Conservation (phyloP, 2,113 vertebrate species). For the Athene noctua region DNA sequence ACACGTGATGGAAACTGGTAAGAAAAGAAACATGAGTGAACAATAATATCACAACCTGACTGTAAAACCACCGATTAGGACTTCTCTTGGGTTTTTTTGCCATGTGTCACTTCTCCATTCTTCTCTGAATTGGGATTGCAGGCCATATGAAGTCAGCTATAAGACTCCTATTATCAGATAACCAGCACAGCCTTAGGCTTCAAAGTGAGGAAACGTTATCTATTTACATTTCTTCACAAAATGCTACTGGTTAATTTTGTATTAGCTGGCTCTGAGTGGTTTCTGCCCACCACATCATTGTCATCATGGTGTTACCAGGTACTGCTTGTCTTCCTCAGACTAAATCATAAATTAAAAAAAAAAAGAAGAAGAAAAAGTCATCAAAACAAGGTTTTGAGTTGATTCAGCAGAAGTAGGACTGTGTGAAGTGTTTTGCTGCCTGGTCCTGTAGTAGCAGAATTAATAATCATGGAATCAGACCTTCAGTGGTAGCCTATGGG, state of each 20-base stretch:
- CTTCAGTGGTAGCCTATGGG: not conserved
- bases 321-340: not conserved
- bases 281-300: not conserved
- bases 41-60: not conserved
- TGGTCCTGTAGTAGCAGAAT: not conserved
- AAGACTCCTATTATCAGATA: not conserved
- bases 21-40: not conserved
- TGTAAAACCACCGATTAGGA: not conserved
- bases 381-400: not conserved
- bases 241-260: not conserved
- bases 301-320: not conserved
- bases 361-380: not conserved
- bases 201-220: not conserved
- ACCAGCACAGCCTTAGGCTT: not conserved
- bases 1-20: not conserved
- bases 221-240: not conserved
- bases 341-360: not conserved
- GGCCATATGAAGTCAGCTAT: not conserved
- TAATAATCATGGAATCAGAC: not conserved
- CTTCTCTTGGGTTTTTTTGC: not conserved
- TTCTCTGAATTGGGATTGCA: not conserved
- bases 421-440: not conserved
- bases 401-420: not conserved
- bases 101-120: not conserved
- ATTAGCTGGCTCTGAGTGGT: not conserved